Percentiles rank a stretch among this genome's conserved stretches.
These are phyloP conservation scores for Helicoverpa zea DNA, from an alignment of 1,140 invertebrate genomes.

Conservation along the genomic window DNA sequence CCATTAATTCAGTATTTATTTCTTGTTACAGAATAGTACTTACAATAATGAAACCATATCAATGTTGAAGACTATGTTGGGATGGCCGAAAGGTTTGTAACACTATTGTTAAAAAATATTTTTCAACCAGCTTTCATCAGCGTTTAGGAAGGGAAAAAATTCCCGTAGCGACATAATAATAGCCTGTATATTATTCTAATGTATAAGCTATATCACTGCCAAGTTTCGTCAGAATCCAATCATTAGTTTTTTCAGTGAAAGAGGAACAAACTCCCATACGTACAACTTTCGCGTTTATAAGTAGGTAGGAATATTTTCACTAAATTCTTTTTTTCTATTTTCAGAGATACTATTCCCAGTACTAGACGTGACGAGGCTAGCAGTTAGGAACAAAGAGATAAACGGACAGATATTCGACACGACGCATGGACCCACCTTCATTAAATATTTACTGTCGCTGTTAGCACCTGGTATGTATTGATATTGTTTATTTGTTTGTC, in stretches of 20 bases:
- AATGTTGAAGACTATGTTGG: constrained; percentile 90
- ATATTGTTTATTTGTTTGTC: constrained; percentile 5
- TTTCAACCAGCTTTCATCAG: too few relatives aligned
- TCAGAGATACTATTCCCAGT: constrained; percentile 94
- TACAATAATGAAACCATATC: constrained; percentile 85
- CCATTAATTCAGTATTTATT: constrained; percentile 45
- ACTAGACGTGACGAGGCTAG: constrained; percentile 94
- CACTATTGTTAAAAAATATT: not conserved
- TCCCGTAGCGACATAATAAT: too few relatives aligned
- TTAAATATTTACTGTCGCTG: constrained; percentile 77
- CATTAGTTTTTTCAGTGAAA: too few relatives aligned
- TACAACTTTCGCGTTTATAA: too few relatives aligned
- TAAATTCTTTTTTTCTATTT: constrained; percentile 65
- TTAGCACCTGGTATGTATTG: constrained; percentile 72
- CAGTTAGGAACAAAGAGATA: constrained; percentile 89
- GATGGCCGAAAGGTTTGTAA: constrained; percentile 91
- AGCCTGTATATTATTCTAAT: too few relatives aligned
- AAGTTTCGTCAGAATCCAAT: too few relatives aligned
- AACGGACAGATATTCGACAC: constrained; percentile 87
- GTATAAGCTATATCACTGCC: too few relatives aligned
- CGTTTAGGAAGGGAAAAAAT: too few relatives aligned
- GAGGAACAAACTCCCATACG: not conserved
- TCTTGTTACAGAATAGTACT: constrained; percentile 77
- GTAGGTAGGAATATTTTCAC: not conserved
- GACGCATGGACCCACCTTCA: constrained; percentile 71